Evolutionary conservation across 2,113 vertebrate species (phyloP).

Genomic region (Tor tambroides): DNA sequence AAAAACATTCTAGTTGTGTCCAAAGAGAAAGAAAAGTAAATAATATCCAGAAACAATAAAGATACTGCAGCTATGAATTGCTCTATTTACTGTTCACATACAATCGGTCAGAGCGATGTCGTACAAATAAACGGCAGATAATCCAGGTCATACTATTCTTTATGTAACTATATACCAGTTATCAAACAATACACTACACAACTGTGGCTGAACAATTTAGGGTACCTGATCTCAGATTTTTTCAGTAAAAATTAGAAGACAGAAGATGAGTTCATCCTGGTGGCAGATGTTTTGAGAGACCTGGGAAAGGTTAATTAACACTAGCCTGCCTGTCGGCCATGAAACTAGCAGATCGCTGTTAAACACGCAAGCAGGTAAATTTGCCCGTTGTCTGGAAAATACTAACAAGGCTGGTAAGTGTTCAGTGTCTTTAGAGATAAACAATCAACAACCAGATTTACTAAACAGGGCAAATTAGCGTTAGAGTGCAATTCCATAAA

Average conservation of each 20-base stretch:
- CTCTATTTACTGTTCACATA: neutral
- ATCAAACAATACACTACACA: neutral
- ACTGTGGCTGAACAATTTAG: too few species aligned
- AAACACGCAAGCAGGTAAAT: neutral
- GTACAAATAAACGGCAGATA: neutral
- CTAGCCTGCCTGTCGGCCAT: neutral
- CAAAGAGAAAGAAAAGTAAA: neutral
- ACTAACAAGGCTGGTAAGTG: neutral
- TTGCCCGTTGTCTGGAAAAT: neutral
- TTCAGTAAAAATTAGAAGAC: neutral
- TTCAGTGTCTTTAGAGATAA: neutral
- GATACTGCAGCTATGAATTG: neutral
- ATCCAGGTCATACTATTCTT: neutral
- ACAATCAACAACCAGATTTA: too few species aligned
- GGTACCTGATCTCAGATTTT: neutral
- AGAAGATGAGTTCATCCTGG: neutral
- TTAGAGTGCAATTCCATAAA: too few species aligned
- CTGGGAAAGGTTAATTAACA: slow-evolving; percentile 1
- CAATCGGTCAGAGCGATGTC: neutral
- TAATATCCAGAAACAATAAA: neutral
- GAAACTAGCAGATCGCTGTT: slow-evolving; percentile 5
- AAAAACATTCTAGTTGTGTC: neutral
- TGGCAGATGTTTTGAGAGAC: neutral
- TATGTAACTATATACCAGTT: neutral
- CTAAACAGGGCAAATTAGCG: too few species aligned